These are phyloP conservation scores for Ctenodactylus gundi DNA, from an alignment of 2,113 vertebrate species.

Conservation along the genomic window DNA sequence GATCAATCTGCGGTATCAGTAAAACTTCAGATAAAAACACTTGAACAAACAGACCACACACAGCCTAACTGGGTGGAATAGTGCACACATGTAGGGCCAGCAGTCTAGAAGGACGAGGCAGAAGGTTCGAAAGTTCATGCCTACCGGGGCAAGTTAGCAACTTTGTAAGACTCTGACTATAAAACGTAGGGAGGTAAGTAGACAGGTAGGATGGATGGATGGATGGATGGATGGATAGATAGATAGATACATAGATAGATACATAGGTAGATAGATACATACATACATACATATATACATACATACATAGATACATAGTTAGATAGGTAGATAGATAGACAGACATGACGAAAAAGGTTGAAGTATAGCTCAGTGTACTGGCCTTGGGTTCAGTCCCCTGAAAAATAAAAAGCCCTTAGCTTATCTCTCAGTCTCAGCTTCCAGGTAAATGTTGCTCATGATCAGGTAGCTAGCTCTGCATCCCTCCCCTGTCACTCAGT, in stretches of 20 bases:
- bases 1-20: background rate
- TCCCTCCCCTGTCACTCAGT: no score
- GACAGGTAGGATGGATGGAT: background rate
- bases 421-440: background rate
- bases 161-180: background rate
- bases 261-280: no score
- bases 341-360: no score
- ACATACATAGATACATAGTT: no score
- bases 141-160: background rate
- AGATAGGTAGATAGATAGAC: no score
- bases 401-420: background rate
- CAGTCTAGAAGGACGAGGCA: background rate
- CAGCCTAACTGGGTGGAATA: background rate
- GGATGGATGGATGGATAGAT: no score
- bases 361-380: background rate
- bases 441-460: background rate
- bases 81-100: background rate
- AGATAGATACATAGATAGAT: no score
- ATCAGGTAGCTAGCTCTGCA: background rate
- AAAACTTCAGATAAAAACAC: background rate
- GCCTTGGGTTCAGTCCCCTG: background rate
- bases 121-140: background rate
- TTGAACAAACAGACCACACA: background rate
- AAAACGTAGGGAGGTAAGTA: background rate
- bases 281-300: no score